Evolutionary conservation across 2,797 vertebrate species (phyloP).

Genomic region (Lepus oiostolus): DNA sequence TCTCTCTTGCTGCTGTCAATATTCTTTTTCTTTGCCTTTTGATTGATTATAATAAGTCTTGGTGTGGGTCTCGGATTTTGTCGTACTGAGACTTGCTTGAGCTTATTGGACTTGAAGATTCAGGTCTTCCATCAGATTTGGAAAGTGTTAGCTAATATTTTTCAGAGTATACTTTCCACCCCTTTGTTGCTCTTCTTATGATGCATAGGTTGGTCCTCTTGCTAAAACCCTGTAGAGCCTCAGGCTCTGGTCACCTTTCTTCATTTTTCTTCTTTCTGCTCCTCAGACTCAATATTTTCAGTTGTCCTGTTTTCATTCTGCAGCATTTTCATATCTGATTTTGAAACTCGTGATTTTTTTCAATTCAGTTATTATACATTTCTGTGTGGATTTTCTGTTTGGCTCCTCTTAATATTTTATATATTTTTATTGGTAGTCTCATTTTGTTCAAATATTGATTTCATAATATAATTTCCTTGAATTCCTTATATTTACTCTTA

Average conservation of each 20-base stretch:
- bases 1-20: background rate
- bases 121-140: background rate
- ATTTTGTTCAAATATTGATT: background rate
- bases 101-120: background rate
- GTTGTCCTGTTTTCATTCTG: no score
- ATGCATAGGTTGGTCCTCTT: background rate
- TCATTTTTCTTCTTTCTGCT: background rate
- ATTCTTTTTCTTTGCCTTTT: background rate
- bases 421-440: background rate
- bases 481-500: background rate
- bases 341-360: background rate
- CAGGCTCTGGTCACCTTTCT: background rate
- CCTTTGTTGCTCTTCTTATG: background rate
- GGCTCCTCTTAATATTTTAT: background rate
- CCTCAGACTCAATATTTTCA: background rate
- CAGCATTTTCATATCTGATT: no score
- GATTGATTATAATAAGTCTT: background rate
- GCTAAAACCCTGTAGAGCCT: background rate
- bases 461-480: background rate
- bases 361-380: background rate
- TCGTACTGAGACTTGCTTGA: background rate
- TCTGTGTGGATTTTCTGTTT: background rate
- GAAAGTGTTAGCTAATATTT: background rate
- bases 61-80: background rate
- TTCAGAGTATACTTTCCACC: background rate